Conservation (phyloP, 2,113 vertebrate genomes). For the Misgurnus mizolepis region DNA sequence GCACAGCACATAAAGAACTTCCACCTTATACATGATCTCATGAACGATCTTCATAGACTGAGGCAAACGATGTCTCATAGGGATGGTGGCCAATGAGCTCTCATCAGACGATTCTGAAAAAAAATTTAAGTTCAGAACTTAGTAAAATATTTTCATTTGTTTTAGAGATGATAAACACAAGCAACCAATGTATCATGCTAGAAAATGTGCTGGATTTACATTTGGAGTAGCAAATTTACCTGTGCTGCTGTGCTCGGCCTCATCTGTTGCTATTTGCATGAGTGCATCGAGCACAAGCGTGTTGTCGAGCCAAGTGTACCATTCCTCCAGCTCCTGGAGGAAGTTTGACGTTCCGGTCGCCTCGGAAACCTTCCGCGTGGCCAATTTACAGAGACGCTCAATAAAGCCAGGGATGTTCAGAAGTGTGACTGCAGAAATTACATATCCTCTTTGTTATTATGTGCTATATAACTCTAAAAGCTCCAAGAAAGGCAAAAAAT, state of each 20-base stretch:
- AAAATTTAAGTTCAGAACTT: not conserved
- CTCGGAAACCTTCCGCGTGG: slow-evolving; percentile 94
- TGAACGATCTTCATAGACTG: slow-evolving; percentile 99
- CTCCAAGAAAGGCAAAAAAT: not conserved
- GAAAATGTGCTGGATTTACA: not conserved
- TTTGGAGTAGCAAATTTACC: slow-evolving; percentile 68
- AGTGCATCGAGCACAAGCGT: slow-evolving; percentile 92
- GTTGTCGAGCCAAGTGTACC: slow-evolving; percentile 98
- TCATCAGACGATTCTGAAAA: slow-evolving; percentile 90
- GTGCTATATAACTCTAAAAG: not conserved
- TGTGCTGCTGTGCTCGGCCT: slow-evolving; percentile 92
- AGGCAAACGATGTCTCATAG: slow-evolving; percentile 86
- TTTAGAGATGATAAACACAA: too few relatives aligned
- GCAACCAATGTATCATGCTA: too few relatives aligned
- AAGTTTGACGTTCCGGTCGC: slow-evolving; percentile 90
- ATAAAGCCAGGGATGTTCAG: slow-evolving; percentile 98
- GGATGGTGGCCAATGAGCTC: slow-evolving; percentile 84
- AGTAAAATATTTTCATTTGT: too few relatives aligned
- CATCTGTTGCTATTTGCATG: slow-evolving; percentile 96
- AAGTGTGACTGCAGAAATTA: slow-evolving; percentile 79
- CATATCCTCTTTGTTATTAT: not conserved
- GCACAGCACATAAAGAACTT: slow-evolving; percentile 95
- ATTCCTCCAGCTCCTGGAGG: slow-evolving; percentile 91
- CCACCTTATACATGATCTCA: slow-evolving; percentile 99
- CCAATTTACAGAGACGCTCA: slow-evolving; percentile 92